Conservation (phyloP, 2,797 vertebrate genomes). For the Acanthopagrus latus region DNA sequence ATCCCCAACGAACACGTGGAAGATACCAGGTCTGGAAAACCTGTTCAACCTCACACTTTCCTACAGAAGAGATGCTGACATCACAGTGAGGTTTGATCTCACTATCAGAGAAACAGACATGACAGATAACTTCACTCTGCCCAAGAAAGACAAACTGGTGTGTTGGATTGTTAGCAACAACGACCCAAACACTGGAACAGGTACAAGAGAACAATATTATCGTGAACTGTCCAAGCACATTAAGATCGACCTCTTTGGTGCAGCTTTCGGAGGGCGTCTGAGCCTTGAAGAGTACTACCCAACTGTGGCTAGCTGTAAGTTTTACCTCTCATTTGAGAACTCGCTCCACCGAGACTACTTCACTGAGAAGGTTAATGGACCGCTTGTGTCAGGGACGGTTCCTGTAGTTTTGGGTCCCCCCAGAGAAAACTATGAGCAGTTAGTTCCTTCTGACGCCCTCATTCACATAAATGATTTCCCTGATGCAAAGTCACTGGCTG, state of each 20-base stretch:
- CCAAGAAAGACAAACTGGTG: conserved; percentile 88
- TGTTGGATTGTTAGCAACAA: conserved; percentile 94
- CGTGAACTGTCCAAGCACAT: conserved; percentile 88
- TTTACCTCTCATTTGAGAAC: conserved; percentile 94
- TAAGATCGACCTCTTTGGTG: conserved; percentile 86
- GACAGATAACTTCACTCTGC: conserved; percentile 86
- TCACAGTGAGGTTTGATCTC: conserved; percentile 89
- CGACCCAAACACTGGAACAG: conserved; percentile 53
- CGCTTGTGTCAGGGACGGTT: conserved; percentile 88
- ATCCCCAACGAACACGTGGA: conserved; percentile 88
- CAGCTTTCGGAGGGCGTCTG: conserved; percentile 80
- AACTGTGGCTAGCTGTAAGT: conserved; percentile 90
- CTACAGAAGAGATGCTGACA: conserved; percentile 90
- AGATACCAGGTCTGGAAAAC: conserved; percentile 85
- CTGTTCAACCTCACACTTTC: conserved; percentile 92
- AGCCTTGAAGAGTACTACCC: conserved; percentile 87
- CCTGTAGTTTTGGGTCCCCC: conserved; percentile 91
- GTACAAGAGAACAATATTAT: conserved; percentile 77
- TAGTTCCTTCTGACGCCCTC: conserved; percentile 89
- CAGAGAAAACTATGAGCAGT: conserved; percentile 92
- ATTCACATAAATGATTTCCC: conserved; percentile 92
- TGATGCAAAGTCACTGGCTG: conserved; percentile 88
- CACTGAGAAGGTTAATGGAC: conserved; percentile 92
- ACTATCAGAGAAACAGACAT: conserved; percentile 74
- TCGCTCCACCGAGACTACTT: conserved; percentile 92